Percentiles rank a stretch among this genome's conserved stretches.
phyloP scores from a whole-genome alignment of 2,888 invertebrate species.

The Tipula vernalis region DNA sequence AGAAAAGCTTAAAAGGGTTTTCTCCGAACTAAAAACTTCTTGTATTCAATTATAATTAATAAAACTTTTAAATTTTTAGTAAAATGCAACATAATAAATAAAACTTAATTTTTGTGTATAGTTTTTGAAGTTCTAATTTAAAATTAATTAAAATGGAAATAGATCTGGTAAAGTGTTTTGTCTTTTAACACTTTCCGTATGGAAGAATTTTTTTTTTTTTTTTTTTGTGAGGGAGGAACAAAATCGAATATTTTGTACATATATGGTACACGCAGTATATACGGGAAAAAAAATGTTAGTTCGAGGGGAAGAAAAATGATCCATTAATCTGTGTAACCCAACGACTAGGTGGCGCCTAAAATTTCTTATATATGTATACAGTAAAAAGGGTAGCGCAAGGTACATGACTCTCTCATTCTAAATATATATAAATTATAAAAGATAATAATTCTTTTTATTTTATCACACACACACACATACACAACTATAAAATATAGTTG shows the following conservation, averaged over 20 bases:
- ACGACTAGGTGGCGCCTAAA: constrained; percentile 63
- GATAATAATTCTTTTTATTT: background rate
- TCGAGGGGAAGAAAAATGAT: constrained; percentile 48
- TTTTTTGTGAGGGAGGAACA: background rate
- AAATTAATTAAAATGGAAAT: background rate
- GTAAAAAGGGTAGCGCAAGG: background rate
- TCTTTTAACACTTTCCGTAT: background rate
- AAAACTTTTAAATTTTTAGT: background rate
- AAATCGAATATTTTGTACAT: background rate
- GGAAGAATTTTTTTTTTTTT: background rate
- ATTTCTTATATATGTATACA: background rate
- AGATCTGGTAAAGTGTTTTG: background rate
- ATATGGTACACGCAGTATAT: background rate
- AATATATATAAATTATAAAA: background rate
- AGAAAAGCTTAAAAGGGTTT: background rate
- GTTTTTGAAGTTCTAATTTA: background rate
- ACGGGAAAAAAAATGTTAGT: background rate
- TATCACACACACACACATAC: background rate
- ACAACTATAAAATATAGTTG: background rate
- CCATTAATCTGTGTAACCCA: constrained; percentile 64
- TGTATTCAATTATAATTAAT: background rate
- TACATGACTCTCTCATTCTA: background rate
- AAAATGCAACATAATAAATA: background rate
- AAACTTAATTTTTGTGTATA: background rate
- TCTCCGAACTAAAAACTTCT: background rate